phyloP scores from a whole-genome alignment of 2,797 vertebrate species.

The Carapus acus region DNA sequence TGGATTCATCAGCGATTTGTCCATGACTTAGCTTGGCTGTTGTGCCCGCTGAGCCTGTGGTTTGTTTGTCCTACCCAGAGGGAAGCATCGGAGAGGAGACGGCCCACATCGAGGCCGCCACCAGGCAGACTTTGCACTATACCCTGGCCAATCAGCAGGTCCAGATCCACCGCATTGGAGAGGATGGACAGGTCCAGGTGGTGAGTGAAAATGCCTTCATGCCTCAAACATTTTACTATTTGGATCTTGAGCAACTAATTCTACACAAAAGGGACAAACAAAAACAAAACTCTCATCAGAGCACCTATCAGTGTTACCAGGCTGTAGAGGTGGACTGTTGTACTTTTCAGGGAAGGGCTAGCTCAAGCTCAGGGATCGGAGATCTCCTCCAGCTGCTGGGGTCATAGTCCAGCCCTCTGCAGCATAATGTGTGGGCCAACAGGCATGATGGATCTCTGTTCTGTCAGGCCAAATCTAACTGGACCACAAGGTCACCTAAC shows the following conservation, averaged over 20 bases:
- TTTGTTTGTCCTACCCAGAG: constrained; percentile 70
- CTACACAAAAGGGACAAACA: not conserved
- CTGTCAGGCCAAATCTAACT: too few species aligned
- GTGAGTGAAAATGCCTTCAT: constrained; percentile 71
- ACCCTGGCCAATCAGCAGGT: constrained; percentile 87
- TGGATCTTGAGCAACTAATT: not conserved
- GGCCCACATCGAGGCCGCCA: constrained; percentile 77
- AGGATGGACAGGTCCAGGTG: constrained; percentile 98
- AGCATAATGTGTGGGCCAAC: constrained; percentile 30
- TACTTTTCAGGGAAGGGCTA: constrained; percentile 29
- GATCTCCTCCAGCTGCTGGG: constrained; percentile 34
- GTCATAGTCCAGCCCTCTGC: constrained; percentile 31
- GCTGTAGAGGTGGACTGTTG: constrained; percentile 19
- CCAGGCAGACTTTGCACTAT: constrained; percentile 92
- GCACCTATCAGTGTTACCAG: not conserved
- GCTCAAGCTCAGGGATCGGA: constrained; percentile 8
- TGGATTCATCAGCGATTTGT: constrained; percentile 11
- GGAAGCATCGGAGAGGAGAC: constrained; percentile 77
- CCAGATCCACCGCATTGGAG: constrained; percentile 97
- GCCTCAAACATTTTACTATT: not conserved
- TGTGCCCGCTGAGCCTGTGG: constrained; percentile 12
- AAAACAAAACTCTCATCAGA: too few species aligned
- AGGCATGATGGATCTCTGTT: constrained; percentile 27
- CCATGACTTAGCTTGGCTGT: constrained; percentile 15
- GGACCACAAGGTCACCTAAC: too few species aligned